Evolutionary conservation across 2,797 vertebrate genomes (phyloP).

Genomic region (Oreonectes daqikongensis): DNA sequence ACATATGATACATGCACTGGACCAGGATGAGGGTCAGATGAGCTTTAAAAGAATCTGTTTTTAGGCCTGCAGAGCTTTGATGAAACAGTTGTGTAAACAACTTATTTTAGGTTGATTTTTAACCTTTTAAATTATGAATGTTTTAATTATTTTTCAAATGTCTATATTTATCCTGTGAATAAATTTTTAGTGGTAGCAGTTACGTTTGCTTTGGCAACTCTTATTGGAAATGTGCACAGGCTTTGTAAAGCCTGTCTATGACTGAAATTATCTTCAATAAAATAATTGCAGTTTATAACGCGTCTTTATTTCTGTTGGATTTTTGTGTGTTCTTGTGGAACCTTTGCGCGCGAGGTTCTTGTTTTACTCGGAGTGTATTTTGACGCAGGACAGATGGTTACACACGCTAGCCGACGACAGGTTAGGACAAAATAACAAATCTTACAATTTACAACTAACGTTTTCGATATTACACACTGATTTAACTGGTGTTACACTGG

Average conservation of each 20-base stretch:
- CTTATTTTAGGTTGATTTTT: slow-evolving; percentile 55
- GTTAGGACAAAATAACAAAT: slow-evolving; percentile 53
- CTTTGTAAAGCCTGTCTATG: slow-evolving; percentile 34
- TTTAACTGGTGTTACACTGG: neutral
- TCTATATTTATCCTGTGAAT: slow-evolving; percentile 66
- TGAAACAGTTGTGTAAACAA: slow-evolving; percentile 7
- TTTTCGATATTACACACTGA: neutral
- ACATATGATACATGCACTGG: neutral
- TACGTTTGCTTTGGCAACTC: slow-evolving; percentile 30
- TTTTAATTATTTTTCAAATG: slow-evolving; percentile 70
- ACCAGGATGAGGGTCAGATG: neutral
- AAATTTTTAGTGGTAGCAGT: slow-evolving; percentile 54
- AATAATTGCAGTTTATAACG: neutral
- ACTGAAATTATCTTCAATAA: slow-evolving; percentile 41
- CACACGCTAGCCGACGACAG: slow-evolving; percentile 37
- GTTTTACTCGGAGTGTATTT: slow-evolving; percentile 50
- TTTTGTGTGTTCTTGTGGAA: slow-evolving; percentile 58
- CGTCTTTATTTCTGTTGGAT: neutral
- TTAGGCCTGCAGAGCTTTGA: slow-evolving; percentile 11
- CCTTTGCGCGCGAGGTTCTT: slow-evolving; percentile 38
- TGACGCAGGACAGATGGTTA: slow-evolving; percentile 64
- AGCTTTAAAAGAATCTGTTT: neutral
- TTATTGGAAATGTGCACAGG: neutral
- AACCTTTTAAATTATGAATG: slow-evolving; percentile 61
- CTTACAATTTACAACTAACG: fast-evolving